Percentiles rank a stretch among this genome's conserved stretches.
Conservation (phyloP, 2,797 vertebrate species). For the Coranthus polyacanthus region DNA sequence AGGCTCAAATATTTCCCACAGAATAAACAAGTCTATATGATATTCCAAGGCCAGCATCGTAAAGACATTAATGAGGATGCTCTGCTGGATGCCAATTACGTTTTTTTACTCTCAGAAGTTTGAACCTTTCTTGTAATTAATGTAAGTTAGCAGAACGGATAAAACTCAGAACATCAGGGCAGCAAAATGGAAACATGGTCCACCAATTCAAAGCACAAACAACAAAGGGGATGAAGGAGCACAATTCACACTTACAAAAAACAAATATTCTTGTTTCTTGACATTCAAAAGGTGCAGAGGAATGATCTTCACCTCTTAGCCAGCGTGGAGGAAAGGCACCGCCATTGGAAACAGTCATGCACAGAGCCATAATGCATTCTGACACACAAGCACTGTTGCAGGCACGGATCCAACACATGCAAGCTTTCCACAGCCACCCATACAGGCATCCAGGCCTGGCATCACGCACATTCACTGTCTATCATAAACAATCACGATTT, state of each 20-base stretch:
- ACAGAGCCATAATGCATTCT: constrained; percentile 55
- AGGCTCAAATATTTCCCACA: constrained; percentile 29
- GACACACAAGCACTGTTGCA: constrained; percentile 64
- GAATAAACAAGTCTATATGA: constrained; percentile 22
- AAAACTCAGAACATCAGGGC: constrained; percentile 34
- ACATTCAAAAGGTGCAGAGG: constrained; percentile 39
- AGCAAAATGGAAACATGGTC: constrained; percentile 46
- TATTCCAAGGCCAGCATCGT: constrained; percentile 30
- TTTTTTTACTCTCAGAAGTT: constrained; percentile 48
- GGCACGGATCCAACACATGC: constrained; percentile 69
- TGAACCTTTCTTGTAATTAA: constrained; percentile 49
- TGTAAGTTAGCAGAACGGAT: constrained; percentile 33
- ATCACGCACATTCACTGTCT: constrained; percentile 34
- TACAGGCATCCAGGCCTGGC: constrained; percentile 32
- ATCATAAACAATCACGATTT: constrained; percentile 62
- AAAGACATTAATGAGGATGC: constrained; percentile 42
- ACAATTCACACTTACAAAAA: constrained; percentile 48
- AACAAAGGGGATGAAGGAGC: constrained; percentile 45
- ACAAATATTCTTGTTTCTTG: constrained; percentile 36
- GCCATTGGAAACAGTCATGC: constrained; percentile 67
- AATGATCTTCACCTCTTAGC: constrained; percentile 41
- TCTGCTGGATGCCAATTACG: constrained; percentile 59
- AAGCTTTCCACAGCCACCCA: constrained; percentile 49
- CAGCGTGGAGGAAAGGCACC: constrained; percentile 38
- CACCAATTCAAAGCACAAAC: constrained; percentile 24